These are phyloP conservation scores for Acronicta aceris DNA, from an alignment of 2,888 invertebrate genomes.

Conservation along the genomic window DNA sequence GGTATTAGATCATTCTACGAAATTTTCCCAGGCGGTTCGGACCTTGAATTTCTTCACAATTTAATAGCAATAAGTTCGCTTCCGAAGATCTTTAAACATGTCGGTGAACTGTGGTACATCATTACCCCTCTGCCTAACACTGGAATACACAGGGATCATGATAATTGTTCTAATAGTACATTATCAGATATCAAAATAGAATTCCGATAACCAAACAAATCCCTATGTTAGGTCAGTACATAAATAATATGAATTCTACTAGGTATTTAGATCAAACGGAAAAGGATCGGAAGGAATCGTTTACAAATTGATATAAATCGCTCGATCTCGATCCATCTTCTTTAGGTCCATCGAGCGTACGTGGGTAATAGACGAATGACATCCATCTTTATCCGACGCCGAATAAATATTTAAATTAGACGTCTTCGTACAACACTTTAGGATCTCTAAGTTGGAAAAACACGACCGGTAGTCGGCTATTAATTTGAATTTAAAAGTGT, in stretches of 20 bases:
- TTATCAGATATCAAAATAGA: slow-evolving; percentile 11
- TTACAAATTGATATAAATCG: slow-evolving; percentile 88
- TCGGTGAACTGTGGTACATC: no score
- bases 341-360: slow-evolving; percentile 78
- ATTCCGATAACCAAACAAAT: slow-evolving; percentile 16
- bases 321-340: slow-evolving; percentile 80
- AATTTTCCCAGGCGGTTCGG: no score
- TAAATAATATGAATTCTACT: slow-evolving; percentile 56
- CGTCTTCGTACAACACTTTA: slow-evolving; percentile 53
- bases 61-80: no score
- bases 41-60: no score
- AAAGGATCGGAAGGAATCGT: slow-evolving; percentile 75
- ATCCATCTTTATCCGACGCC: slow-evolving; percentile 76
- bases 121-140: no score
- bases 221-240: slow-evolving; percentile 15
- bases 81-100: no score
- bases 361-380: slow-evolving; percentile 75
- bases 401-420: slow-evolving; percentile 68
- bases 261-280: slow-evolving; percentile 77
- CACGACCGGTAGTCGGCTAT: slow-evolving; percentile 53
- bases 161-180: no score
- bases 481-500: slow-evolving; percentile 56
- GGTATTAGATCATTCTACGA: no score
- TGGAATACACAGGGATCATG: no score
- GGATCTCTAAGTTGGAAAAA: slow-evolving; percentile 40